Conservation (phyloP, 2,888 invertebrate genomes). For the Pyralis farinalis region DNA sequence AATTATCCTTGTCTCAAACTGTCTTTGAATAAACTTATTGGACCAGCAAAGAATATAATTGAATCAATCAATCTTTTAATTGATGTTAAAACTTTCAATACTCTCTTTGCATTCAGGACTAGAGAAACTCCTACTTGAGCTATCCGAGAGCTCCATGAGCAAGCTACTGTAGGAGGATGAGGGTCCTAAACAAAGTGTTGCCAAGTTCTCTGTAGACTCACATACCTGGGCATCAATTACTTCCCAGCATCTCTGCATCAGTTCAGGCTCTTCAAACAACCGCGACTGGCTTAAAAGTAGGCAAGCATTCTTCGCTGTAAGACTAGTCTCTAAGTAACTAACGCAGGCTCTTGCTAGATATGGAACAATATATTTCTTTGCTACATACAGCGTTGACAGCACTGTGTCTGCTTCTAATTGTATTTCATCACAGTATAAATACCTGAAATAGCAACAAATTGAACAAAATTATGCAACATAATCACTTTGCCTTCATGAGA, state of each 20-base stretch:
- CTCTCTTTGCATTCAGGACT: conserved; percentile 61
- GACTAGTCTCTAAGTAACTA: conserved; percentile 95
- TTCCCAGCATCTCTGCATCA: conserved; percentile 98
- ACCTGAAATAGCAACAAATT: conserved; percentile 82
- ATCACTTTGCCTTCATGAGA: too few relatives aligned
- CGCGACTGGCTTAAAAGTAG: conserved; percentile 96
- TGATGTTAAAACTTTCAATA: conserved; percentile 45
- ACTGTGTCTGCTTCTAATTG: conserved; percentile 97
- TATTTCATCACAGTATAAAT: conserved; percentile 98
- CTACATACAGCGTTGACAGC: conserved; percentile 95
- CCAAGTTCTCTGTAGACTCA: conserved; percentile 76
- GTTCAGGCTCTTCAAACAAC: conserved; percentile 97
- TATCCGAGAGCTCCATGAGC: conserved; percentile 62
- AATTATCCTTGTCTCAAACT: too few relatives aligned
- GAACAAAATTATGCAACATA: too few relatives aligned
- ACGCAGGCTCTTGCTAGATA: conserved; percentile 97
- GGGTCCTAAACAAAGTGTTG: conserved; percentile 57
- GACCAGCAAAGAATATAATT: too few relatives aligned
- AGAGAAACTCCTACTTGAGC: conserved; percentile 60
- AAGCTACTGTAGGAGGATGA: conserved; percentile 71
- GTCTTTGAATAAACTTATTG: too few relatives aligned
- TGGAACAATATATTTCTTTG: conserved; percentile 98
- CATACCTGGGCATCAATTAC: conserved; percentile 97
- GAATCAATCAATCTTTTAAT: too few relatives aligned
- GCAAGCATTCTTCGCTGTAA: conserved; percentile 98